Base-by-base conservation (phyloP, 2,113 vertebrate genomes). In the Notechis scutatus region DNA sequence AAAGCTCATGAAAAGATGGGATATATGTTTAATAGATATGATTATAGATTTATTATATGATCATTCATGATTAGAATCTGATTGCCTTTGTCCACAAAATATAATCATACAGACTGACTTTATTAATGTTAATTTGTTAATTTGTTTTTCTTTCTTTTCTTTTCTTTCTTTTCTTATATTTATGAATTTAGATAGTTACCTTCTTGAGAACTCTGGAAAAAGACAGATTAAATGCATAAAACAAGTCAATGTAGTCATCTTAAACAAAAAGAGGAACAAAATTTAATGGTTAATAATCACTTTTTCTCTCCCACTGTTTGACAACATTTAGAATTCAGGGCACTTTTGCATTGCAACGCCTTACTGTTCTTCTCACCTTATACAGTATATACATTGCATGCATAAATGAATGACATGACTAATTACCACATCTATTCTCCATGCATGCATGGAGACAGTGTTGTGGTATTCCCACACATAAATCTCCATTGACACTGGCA, bases 401-500 rank as follows among this genome's bases (percentile, higher is more conserved):
- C 91, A 96, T 92, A 95, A 96, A 96, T 94, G 95, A 93, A 95
- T 95, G 95, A 96, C 96, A 96, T 96, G 94, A 96, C 93, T 96
- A 96, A 96, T 96, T 96, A 96, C 94, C 95, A 96, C 94, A 92
- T 96, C 95, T 95, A 95, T 95, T 97, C 94, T 95, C 91, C 93
- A 96, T 91, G 85, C 93, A 94, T 87, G 92, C 94, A 94, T 93
- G 59, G 94, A 94, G 81, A 54, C 93, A 94, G 94, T 95, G 87
- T 94, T 95, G 94, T 95, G 94, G 89, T 96, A 95, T 95, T 96
- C 96, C 95, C 95, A 96, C 95, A 93, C 96, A 97, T 95, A 97
- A 96, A 96, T 97, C 94, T 96, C 93, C 91, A 24, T 89, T 95
- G 96, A 95, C 96, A 96, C 50, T 93, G 95, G 52, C 56, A 96